A percentile compares a stretch with the other conserved stretches of the same genome.
phyloP scores from a whole-genome alignment of 2,797 vertebrate genomes.

The Eospalax fontanierii region DNA sequence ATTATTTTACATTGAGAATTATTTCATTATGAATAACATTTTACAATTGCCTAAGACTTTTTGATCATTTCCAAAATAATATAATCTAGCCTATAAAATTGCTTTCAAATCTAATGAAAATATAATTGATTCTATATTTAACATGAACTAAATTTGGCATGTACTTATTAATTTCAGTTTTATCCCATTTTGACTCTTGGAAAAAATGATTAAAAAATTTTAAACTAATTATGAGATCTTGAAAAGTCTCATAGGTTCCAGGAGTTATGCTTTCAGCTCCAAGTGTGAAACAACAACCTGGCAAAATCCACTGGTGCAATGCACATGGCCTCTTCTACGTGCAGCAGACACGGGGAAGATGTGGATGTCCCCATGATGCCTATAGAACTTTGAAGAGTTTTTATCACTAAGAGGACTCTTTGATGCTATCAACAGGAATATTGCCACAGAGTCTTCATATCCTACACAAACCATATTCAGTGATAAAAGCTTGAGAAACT shows the following conservation, averaged over 20 bases:
- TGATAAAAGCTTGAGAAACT: background rate
- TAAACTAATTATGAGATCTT: background rate
- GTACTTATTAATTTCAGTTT: conserved; percentile 41
- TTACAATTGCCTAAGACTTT: conserved; percentile 42
- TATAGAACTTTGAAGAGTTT: background rate
- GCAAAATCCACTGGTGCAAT: background rate
- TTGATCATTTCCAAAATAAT: conserved; percentile 38
- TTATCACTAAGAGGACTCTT: background rate
- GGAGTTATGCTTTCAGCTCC: background rate
- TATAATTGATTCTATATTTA: conserved; percentile 44
- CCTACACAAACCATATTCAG: background rate
- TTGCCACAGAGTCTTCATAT: background rate
- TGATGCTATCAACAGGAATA: background rate
- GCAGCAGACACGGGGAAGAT: background rate
- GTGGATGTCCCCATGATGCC: background rate
- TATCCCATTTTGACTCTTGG: background rate
- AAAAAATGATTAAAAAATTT: background rate
- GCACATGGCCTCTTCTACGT: background rate
- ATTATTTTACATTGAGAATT: conserved; percentile 39
- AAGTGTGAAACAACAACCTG: background rate
- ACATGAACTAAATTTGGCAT: conserved; percentile 19
- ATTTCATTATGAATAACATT: conserved; percentile 32
- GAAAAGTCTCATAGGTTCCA: background rate
- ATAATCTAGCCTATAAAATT: conserved; percentile 32
- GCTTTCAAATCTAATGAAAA: conserved; percentile 60